These are phyloP conservation scores for Thelaira solivaga DNA, from an alignment of 2,888 invertebrate species.

Conservation along the genomic window DNA sequence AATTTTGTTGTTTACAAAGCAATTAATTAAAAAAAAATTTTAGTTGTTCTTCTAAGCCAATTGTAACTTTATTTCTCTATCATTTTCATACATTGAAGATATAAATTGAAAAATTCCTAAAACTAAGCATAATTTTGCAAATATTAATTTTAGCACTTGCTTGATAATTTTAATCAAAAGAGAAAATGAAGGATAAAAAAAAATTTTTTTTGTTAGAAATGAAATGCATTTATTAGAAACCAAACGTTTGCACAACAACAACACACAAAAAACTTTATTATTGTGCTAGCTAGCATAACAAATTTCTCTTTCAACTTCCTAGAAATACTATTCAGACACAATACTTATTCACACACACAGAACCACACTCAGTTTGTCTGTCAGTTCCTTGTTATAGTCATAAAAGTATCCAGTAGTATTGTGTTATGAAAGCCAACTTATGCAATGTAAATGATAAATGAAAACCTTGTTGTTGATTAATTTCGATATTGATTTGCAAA, in stretches of 20 bases:
- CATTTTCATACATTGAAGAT: not conserved
- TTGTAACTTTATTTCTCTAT: not conserved
- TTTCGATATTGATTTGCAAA: slow-evolving; percentile 62
- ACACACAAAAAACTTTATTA: too few species aligned
- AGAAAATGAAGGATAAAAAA: not conserved
- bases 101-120: not conserved
- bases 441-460: slow-evolving; percentile 44
- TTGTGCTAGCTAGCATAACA: too few species aligned
- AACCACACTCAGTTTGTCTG: not conserved
- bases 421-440: slow-evolving; percentile 49
- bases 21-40: too few species aligned
- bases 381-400: too few species aligned
- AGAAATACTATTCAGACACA: too few species aligned
- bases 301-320: too few species aligned
- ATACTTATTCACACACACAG: not conserved
- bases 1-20: too few species aligned
- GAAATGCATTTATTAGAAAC: not conserved
- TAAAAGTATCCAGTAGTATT: slow-evolving; percentile 24
- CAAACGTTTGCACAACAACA: not conserved
- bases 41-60: not conserved
- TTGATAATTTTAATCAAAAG: not conserved
- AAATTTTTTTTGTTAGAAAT: not conserved
- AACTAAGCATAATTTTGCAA: not conserved
- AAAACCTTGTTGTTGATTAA: slow-evolving; percentile 59
- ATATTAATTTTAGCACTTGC: not conserved